A percentile compares a stretch with the other conserved stretches of the same genome.
Conservation (phyloP, 2,113 vertebrate genomes). For the Brachypteracias leptosomus region DNA sequence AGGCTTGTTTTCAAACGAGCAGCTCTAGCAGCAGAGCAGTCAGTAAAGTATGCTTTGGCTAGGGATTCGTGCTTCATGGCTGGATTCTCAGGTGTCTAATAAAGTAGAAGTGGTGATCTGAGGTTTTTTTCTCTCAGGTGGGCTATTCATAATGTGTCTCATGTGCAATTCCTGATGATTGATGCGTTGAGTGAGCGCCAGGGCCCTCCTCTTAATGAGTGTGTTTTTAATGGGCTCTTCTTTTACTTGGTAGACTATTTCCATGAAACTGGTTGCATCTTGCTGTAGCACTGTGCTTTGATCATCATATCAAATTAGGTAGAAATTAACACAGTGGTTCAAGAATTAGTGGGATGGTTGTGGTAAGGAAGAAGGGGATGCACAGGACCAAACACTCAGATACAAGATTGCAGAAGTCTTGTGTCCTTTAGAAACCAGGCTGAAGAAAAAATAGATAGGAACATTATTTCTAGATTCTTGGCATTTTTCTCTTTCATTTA, state of each 20-base stretch:
- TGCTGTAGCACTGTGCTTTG: background rate
- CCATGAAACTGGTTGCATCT: background rate
- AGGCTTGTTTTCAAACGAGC: background rate
- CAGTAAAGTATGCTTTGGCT: accelerated
- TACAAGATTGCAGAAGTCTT: background rate
- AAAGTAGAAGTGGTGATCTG: background rate
- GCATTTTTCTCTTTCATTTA: background rate
- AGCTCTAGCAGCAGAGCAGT: background rate
- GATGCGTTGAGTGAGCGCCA: background rate
- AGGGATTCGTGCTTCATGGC: background rate
- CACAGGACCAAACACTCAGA: background rate
- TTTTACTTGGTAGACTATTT: background rate
- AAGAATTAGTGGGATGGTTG: background rate
- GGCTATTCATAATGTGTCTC: background rate
- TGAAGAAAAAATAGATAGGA: background rate
- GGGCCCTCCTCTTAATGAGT: background rate
- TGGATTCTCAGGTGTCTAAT: background rate
- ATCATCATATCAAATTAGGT: background rate
- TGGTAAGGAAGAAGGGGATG: background rate
- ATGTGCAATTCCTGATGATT: background rate
- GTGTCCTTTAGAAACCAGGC: background rate
- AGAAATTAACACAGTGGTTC: background rate
- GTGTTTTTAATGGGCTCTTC: background rate
- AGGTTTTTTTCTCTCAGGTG: background rate
- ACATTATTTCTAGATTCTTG: background rate